Conservation (phyloP, 2,113 vertebrate species). For the Apeltes quadracus region DNA sequence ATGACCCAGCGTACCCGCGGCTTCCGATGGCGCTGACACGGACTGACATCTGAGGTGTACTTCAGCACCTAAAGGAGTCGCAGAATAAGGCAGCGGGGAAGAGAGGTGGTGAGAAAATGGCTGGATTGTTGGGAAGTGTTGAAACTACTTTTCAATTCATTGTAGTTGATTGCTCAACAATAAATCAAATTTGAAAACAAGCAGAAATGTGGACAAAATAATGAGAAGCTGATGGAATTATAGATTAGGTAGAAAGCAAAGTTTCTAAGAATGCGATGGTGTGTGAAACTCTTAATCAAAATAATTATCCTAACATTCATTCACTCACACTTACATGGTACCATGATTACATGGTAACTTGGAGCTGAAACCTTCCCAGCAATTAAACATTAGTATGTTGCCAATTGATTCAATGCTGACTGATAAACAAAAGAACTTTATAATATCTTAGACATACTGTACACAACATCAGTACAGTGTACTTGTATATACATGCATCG, state of each 20-base stretch:
- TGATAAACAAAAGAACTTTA: background rate
- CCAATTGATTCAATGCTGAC: background rate
- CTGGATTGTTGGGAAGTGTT: background rate
- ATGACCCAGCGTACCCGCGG: constrained; percentile 81
- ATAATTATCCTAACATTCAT: constrained; percentile 3
- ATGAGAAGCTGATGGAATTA: background rate
- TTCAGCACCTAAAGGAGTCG: constrained; percentile 87
- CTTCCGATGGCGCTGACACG: constrained; percentile 73
- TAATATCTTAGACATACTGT: background rate
- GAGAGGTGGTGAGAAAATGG: constrained; percentile 1
- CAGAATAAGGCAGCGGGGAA: background rate
- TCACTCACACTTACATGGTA: constrained; percentile 4
- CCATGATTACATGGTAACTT: constrained; percentile 1
- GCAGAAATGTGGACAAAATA: background rate
- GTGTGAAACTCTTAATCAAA: background rate
- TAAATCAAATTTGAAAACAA: background rate
- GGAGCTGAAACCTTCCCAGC: background rate
- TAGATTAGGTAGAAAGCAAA: constrained; percentile 1
- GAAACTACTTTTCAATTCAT: background rate
- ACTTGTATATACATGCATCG: background rate
- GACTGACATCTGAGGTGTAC: constrained; percentile 84
- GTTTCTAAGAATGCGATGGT: background rate
- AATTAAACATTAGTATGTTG: background rate
- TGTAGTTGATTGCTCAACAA: background rate
- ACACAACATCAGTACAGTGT: background rate